A percentile compares a stretch with the other conserved stretches of the same genome.
phyloP scores from a whole-genome alignment of 2,888 invertebrate genomes.

The Mimumesa dahlbomi region DNA sequence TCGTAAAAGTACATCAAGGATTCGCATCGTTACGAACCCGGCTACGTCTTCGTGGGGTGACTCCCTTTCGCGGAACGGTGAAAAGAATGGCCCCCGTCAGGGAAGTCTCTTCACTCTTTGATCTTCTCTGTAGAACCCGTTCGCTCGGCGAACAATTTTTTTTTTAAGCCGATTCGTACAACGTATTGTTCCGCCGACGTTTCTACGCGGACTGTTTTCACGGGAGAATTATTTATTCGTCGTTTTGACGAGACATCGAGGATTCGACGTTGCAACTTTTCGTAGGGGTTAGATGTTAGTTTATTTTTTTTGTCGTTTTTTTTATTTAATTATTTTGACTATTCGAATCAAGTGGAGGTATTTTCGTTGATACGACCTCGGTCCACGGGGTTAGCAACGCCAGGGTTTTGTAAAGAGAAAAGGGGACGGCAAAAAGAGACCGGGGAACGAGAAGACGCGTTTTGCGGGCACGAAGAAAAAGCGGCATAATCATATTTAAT shows the following conservation, averaged over 20 bases:
- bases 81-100: neutral
- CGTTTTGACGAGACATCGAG: too few relatives aligned
- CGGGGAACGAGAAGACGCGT: conserved; percentile 19
- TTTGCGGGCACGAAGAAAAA: conserved; percentile 58
- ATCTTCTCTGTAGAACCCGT: too few relatives aligned
- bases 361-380: neutral
- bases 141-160: too few relatives aligned
- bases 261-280: too few relatives aligned
- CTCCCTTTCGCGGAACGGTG: neutral
- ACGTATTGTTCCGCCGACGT: too few relatives aligned
- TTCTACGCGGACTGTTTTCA: too few relatives aligned
- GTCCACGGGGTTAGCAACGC: conserved; percentile 1
- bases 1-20: conserved; percentile 18
- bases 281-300: too few relatives aligned
- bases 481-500: conserved; percentile 71
- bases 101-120: neutral
- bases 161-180: too few relatives aligned
- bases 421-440: neutral
- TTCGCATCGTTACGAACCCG: conserved; percentile 1
- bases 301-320: too few relatives aligned
- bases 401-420: conserved; percentile 23
- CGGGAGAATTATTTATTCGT: too few relatives aligned
- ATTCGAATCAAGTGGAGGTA: too few relatives aligned
- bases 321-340: too few relatives aligned
- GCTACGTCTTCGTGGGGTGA: neutral